Percentiles rank a stretch among this genome's conserved stretches.
phyloP scores from a whole-genome alignment of 1,140 invertebrate genomes.

The Drosophila sulfurigaster region DNA sequence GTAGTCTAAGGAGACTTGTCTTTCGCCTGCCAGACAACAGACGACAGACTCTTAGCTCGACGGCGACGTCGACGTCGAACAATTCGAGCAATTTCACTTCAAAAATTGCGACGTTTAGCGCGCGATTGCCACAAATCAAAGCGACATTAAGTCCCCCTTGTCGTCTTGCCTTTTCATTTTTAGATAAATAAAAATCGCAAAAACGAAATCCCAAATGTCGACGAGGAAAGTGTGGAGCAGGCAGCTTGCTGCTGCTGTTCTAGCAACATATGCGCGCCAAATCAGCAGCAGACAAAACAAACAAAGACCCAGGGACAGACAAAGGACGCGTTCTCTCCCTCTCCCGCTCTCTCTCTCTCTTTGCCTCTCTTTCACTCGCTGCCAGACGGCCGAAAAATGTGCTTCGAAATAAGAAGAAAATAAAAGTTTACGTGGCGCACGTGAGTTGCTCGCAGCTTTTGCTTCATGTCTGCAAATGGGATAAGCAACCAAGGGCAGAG shows the following conservation, averaged over 20 bases:
- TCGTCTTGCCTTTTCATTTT: constrained; percentile 57
- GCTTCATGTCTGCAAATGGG: constrained; percentile 12
- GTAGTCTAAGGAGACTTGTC: no score
- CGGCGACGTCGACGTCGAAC: constrained; percentile 37
- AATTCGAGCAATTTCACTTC: constrained; percentile 80
- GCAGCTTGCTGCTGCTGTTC: background rate
- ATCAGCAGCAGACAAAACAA: constrained; percentile 78
- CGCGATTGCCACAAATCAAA: constrained; percentile 81
- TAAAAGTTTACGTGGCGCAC: constrained; percentile 62
- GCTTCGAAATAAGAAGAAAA: constrained; percentile 61
- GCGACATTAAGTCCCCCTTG: constrained; percentile 63
- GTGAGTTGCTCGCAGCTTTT: constrained; percentile 34
- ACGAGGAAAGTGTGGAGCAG: background rate
- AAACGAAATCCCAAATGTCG: constrained; percentile 63
- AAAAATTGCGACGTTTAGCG: constrained; percentile 81
- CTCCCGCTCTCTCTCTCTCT: background rate
- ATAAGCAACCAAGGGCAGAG: background rate
- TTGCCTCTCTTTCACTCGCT: background rate
- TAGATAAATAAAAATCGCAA: constrained; percentile 74
- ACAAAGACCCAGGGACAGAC: constrained; percentile 71
- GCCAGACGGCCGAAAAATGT: constrained; percentile 49
- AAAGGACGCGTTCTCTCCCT: constrained; percentile 6
- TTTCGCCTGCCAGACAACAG: background rate
- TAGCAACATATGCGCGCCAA: constrained; percentile 74
- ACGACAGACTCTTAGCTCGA: constrained; percentile 12